Evolutionary conservation across 2,797 vertebrate genomes (phyloP).

Genomic region (Schizopygopsis malacanthus): DNA sequence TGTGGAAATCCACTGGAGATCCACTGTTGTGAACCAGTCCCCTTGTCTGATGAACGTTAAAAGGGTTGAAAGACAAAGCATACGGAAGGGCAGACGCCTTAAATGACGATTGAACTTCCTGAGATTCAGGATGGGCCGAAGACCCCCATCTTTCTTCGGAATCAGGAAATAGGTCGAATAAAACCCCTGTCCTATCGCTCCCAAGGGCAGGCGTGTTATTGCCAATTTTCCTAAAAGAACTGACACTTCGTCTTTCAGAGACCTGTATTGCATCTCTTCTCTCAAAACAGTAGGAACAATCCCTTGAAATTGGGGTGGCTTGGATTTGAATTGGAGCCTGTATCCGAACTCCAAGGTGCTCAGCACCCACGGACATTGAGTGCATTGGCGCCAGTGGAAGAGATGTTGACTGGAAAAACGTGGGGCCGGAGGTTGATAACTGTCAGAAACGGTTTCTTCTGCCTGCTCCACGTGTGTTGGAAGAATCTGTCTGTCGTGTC

Average conservation of each 20-base stretch:
- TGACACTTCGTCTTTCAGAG: neutral
- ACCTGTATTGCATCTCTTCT: too few relatives aligned
- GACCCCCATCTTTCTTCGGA: neutral
- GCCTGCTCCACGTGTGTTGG: too few relatives aligned
- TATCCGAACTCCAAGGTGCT: too few relatives aligned
- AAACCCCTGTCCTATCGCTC: neutral
- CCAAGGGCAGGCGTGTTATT: neutral
- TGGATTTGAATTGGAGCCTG: too few relatives aligned
- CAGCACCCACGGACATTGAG: too few relatives aligned
- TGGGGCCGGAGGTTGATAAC: too few relatives aligned
- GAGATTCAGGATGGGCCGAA: neutral
- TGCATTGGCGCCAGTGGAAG: too few relatives aligned
- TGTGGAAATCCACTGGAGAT: neutral
- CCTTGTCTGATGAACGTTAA: neutral
- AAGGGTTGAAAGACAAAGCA: neutral
- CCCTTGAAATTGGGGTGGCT: neutral
- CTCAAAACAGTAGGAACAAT: too few relatives aligned
- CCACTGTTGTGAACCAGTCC: neutral
- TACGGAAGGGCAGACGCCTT: neutral
- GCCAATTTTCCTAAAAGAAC: neutral
- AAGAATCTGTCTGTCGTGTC: too few relatives aligned
- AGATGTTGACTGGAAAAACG: too few relatives aligned
- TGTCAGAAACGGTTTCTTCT: too few relatives aligned
- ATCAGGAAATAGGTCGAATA: neutral
- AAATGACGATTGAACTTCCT: neutral